A percentile compares a stretch with the other conserved stretches of the same genome.
Conservation (phyloP, 1,140 invertebrate genomes). For the Papilio dardanus region DNA sequence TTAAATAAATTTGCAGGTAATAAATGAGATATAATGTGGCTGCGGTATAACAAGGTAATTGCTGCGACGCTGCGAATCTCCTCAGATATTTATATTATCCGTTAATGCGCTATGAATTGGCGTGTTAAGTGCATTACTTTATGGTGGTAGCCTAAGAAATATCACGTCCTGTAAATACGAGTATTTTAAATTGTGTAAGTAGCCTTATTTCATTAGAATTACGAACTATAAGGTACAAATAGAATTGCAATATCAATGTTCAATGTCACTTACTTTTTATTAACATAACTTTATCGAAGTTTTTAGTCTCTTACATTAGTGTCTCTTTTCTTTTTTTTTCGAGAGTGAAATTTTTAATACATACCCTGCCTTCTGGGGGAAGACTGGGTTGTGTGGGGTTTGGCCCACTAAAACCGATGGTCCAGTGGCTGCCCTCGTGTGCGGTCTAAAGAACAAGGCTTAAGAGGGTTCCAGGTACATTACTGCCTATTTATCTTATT, state of each 20-base stretch:
- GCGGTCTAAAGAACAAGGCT: too few species aligned
- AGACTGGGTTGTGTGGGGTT: too few species aligned
- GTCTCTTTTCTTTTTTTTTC: too few species aligned
- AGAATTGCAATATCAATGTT: neutral
- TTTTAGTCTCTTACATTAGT: too few species aligned
- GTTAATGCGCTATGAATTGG: conserved; percentile 55
- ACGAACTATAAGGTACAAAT: neutral
- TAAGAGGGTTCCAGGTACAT: too few species aligned
- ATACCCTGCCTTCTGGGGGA: too few species aligned
- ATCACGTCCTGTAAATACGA: conserved; percentile 41
- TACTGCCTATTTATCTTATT: too few species aligned
- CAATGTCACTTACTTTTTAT: neutral
- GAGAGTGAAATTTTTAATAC: too few species aligned
- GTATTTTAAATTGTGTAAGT: neutral
- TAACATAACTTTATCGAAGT: too few species aligned
- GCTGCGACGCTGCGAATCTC: conserved; percentile 36
- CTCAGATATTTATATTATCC: conserved; percentile 46
- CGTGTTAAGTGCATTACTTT: conserved; percentile 59
- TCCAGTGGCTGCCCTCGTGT: too few species aligned
- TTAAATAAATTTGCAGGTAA: conserved; percentile 36
- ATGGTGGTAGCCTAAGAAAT: conserved; percentile 49
- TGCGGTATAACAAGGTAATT: conserved; percentile 53
- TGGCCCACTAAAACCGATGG: too few species aligned
- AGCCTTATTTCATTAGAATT: neutral
- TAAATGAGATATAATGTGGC: conserved; percentile 34